These are phyloP conservation scores for Phylloscopus trochilus DNA, from an alignment of 2,113 vertebrate species.

Conservation along the genomic window DNA sequence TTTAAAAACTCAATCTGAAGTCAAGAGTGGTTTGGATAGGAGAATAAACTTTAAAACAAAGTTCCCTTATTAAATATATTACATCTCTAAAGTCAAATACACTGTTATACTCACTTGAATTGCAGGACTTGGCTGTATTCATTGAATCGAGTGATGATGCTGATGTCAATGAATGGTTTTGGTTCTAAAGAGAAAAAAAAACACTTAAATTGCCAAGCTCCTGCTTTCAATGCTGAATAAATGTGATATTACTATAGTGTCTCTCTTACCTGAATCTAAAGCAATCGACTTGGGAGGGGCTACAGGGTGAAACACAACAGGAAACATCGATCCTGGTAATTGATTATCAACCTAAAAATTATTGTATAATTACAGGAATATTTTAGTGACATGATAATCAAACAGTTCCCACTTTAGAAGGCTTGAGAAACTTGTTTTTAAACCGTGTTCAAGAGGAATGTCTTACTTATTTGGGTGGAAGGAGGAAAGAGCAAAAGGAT, in stretches of 20 bases:
- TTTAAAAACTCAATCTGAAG: not conserved
- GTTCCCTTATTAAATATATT: not conserved
- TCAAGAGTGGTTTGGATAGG: not conserved
- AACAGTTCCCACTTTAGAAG: not conserved
- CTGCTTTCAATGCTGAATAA: not conserved
- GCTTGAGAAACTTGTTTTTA: not conserved
- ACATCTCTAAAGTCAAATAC: not conserved
- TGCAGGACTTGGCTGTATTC: slow-evolving; percentile 93
- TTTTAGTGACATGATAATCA: not conserved
- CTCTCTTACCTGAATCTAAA: slow-evolving; percentile 87
- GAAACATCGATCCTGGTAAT: slow-evolving; percentile 90
- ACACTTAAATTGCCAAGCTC: not conserved
- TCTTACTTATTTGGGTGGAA: not conserved
- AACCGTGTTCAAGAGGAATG: not conserved
- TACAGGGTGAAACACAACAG: slow-evolving; percentile 95
- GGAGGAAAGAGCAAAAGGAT: not conserved
- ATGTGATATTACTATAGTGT: not conserved
- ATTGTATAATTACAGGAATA: not conserved
- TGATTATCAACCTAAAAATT: slow-evolving; percentile 90
- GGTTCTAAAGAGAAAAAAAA: slow-evolving; percentile 78
- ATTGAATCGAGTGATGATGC: slow-evolving; percentile 93
- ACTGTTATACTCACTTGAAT: slow-evolving; percentile 88
- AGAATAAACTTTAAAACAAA: not conserved
- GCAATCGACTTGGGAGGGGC: slow-evolving; percentile 93
- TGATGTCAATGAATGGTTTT: slow-evolving; percentile 94